Conservation (phyloP, 2,797 vertebrate species). For the Pangasius djambal region DNA sequence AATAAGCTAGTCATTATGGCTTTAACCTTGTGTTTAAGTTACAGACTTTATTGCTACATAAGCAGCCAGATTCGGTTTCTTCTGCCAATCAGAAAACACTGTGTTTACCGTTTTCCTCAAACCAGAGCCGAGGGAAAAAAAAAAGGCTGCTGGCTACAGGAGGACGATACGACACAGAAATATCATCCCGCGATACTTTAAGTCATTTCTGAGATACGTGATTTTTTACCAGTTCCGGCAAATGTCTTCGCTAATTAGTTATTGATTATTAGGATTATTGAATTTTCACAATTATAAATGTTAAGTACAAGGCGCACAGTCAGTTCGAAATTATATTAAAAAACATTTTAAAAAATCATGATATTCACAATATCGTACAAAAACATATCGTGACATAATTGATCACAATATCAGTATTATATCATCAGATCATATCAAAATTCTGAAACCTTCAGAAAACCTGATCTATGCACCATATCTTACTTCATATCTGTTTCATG, state of each 20-base stretch:
- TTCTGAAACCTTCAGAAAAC: background rate
- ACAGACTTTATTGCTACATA: background rate
- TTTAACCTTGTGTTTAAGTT: slow-evolving; percentile 6
- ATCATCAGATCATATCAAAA: background rate
- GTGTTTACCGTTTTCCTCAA: background rate
- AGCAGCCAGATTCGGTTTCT: background rate
- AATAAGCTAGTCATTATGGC: background rate
- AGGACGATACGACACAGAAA: background rate
- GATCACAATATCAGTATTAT: background rate
- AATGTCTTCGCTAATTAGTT: background rate
- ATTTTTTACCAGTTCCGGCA: background rate
- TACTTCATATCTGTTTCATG: background rate
- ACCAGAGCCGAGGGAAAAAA: background rate
- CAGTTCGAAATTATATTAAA: background rate
- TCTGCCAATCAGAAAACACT: background rate
- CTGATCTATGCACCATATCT: background rate
- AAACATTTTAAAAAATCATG: background rate
- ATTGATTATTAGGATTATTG: background rate
- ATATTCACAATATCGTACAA: background rate
- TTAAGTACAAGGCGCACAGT: no score
- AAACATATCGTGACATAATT: background rate
- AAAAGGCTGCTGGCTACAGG: no score
- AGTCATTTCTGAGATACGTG: background rate
- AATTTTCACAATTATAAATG: background rate
- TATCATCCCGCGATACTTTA: background rate